phyloP scores from a whole-genome alignment of 2,797 vertebrate genomes.

The Enteromius mattozi region DNA sequence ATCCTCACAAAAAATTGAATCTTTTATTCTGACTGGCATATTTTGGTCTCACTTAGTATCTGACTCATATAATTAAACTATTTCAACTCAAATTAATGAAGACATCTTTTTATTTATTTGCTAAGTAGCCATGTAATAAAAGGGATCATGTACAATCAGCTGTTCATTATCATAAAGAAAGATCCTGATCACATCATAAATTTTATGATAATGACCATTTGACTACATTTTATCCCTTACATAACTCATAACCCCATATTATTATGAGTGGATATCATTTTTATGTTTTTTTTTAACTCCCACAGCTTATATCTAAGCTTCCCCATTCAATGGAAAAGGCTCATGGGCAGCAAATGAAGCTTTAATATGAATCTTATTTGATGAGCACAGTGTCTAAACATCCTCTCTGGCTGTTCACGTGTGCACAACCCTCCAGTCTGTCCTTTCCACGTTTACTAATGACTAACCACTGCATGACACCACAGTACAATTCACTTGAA shows the following conservation, averaged over 20 bases:
- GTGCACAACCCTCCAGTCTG: conserved; percentile 40
- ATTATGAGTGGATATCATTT: not conserved
- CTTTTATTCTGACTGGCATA: not conserved
- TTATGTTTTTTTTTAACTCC: not conserved
- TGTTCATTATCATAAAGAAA: not conserved
- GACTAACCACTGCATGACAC: conserved; percentile 6
- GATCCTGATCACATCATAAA: not conserved
- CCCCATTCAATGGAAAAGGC: conserved; percentile 60
- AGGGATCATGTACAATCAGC: not conserved
- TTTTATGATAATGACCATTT: not conserved
- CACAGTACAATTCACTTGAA: conserved; percentile 22
- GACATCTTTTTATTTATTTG: not conserved
- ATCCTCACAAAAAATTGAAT: not conserved
- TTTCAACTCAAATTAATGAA: not conserved
- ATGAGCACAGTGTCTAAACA: conserved; percentile 48
- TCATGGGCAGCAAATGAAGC: conserved; percentile 59
- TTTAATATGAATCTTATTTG: conserved; percentile 64
- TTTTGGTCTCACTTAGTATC: not conserved
- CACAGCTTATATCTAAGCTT: conserved; percentile 9
- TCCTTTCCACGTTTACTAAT: conserved; percentile 44
- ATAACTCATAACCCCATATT: conserved; percentile 7
- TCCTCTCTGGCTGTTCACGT: conserved; percentile 35
- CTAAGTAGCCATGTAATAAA: not conserved
- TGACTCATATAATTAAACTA: not conserved
- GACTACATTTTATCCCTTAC: not conserved